These are phyloP conservation scores for Theropithecus gelada DNA, from an alignment of 2,113 vertebrate species.

Conservation along the genomic window DNA sequence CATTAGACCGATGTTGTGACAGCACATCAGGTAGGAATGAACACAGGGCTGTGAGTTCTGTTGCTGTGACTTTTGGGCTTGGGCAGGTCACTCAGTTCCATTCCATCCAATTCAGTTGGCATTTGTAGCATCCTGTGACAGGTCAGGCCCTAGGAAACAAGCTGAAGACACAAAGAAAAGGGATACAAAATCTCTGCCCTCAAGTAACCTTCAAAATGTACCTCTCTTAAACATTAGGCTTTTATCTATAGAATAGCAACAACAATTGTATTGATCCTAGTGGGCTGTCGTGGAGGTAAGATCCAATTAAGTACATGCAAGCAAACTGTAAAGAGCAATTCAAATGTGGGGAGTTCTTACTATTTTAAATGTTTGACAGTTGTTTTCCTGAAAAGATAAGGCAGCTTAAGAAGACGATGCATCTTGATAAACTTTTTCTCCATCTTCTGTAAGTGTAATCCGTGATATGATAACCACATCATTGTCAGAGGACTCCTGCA, in stretches of 20 bases:
- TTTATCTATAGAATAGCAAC: slow-evolving; percentile 25
- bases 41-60: background rate
- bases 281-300: background rate
- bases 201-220: background rate
- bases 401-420: slow-evolving; percentile 2
- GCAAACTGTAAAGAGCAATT: background rate
- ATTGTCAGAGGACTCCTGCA: slow-evolving; percentile 33
- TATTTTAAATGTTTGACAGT: slow-evolving; percentile 59
- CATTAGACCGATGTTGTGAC: background rate
- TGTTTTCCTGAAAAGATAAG: slow-evolving; percentile 54
- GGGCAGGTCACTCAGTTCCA: background rate
- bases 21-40: background rate
- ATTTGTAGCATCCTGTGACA: background rate
- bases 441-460: slow-evolving; percentile 2
- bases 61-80: background rate
- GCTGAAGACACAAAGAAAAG: background rate
- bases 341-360: slow-evolving; percentile 12
- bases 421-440: slow-evolving; percentile 49
- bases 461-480: background rate
- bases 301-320: slow-evolving; percentile 28
- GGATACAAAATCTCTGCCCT: background rate
- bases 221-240: slow-evolving; percentile 4
- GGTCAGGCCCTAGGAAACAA: background rate
- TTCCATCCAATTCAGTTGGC: background rate
- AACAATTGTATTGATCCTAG: background rate